These are phyloP conservation scores for Sarcophaga carnaria DNA, from an alignment of 2,888 invertebrate species.

Conservation along the genomic window DNA sequence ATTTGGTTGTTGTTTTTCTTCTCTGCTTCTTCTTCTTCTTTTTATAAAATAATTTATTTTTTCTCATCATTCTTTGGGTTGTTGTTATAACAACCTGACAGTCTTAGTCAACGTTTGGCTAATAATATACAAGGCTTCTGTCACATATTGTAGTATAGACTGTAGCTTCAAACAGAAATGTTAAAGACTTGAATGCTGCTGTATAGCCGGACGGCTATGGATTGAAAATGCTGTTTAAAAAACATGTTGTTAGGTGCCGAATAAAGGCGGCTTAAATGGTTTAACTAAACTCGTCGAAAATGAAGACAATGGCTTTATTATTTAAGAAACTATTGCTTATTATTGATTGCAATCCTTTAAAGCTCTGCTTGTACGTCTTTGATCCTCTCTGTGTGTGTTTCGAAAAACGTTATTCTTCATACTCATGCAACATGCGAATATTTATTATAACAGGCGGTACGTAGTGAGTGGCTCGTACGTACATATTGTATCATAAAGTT, in stretches of 20 bases:
- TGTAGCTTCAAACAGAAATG: neutral
- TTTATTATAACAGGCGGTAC: slow-evolving; percentile 25
- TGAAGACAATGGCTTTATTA: neutral
- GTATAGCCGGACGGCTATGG: neutral
- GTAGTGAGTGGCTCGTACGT: neutral
- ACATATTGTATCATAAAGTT: slow-evolving; percentile 36
- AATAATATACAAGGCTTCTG: slow-evolving; percentile 1
- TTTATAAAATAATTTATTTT: slow-evolving; percentile 7
- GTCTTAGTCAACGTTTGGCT: slow-evolving; percentile 1
- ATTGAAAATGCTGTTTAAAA: neutral
- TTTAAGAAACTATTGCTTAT: no score
- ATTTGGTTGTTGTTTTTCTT: neutral
- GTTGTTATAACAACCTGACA: slow-evolving; percentile 25
- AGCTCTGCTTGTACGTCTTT: slow-evolving; percentile 6
- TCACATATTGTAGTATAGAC: neutral
- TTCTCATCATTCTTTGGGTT: slow-evolving; percentile 20
- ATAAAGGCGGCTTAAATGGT: neutral
- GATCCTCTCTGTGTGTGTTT: neutral
- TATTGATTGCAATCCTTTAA: slow-evolving; percentile 13
- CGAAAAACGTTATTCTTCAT: slow-evolving; percentile 1
- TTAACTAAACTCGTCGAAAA: neutral
- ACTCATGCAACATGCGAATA: neutral
- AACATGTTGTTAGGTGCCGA: no score
- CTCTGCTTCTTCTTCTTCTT: neutral
- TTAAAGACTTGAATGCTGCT: neutral